These are phyloP conservation scores for Clostera curtula DNA, from an alignment of 2,888 invertebrate genomes.

Conservation along the genomic window DNA sequence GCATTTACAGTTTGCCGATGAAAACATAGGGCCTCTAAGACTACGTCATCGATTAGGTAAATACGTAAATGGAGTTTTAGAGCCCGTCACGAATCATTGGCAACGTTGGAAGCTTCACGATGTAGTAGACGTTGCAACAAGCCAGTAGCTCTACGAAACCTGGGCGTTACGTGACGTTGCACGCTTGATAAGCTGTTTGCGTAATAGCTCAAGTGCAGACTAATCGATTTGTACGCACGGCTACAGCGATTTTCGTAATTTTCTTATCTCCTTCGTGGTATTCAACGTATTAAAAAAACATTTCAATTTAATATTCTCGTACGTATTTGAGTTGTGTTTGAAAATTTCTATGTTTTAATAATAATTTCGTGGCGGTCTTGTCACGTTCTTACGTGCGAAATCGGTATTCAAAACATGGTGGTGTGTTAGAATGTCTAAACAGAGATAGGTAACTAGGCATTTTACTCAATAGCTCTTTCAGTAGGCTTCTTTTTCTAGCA, in stretches of 20 bases:
- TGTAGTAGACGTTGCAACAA: constrained; percentile 43
- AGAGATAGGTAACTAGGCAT: too few relatives aligned
- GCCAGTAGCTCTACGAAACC: constrained; percentile 41
- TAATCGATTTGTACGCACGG: constrained; percentile 67
- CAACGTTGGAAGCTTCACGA: constrained; percentile 29
- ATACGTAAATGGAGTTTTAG: constrained; percentile 6
- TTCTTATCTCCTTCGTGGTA: constrained; percentile 52
- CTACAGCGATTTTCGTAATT: constrained; percentile 61
- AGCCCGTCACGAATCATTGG: constrained; percentile 31
- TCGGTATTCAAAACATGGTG: constrained; percentile 1
- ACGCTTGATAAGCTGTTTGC: constrained; percentile 64
- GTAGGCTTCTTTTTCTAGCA: too few relatives aligned
- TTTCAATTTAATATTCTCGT: constrained; percentile 28
- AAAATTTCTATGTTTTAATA: too few relatives aligned
- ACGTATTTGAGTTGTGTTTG: background rate
- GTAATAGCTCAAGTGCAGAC: constrained; percentile 52
- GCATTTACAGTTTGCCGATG: too few relatives aligned
- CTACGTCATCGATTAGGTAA: constrained; percentile 1
- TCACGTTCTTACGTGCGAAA: too few relatives aligned
- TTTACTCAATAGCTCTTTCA: too few relatives aligned
- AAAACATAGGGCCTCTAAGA: too few relatives aligned
- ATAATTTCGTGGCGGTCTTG: too few relatives aligned
- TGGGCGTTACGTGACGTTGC: constrained; percentile 60
- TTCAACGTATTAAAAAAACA: constrained; percentile 33
- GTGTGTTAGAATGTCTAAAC: background rate